These are phyloP conservation scores for Polyodon spathula DNA, from an alignment of 2,113 vertebrate species.

Conservation along the genomic window DNA sequence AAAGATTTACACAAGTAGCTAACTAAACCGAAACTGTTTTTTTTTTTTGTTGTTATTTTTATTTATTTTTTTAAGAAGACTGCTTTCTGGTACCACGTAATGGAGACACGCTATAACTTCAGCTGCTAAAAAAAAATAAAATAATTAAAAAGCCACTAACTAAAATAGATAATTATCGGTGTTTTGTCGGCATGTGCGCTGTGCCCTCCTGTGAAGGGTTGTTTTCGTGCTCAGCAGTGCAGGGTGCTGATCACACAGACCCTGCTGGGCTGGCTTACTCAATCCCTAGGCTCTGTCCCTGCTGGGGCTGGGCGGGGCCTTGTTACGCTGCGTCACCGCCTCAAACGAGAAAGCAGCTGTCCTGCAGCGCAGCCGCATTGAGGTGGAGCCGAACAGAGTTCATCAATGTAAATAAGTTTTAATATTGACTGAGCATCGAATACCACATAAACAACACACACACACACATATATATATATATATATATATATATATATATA, in stretches of 20 bases:
- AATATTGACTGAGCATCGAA: too few species aligned
- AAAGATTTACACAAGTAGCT: not conserved
- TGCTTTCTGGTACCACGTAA: constrained; percentile 2
- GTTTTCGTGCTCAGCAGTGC: not conserved
- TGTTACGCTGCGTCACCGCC: constrained; percentile 26
- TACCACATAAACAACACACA: too few species aligned
- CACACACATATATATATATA: too few species aligned
- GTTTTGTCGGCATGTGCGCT: constrained; percentile 15
- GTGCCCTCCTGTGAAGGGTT: constrained; percentile 13
- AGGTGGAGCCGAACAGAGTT: too few species aligned
- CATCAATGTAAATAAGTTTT: too few species aligned
- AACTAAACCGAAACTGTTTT: not conserved
- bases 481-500: too few species aligned
- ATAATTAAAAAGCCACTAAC: not conserved
- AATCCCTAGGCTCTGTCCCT: constrained; percentile 22
- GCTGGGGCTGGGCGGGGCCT: constrained; percentile 28
- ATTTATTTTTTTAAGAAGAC: not conserved
- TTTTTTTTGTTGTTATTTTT: not conserved
- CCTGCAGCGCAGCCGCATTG: not conserved
- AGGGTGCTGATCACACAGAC: not conserved
- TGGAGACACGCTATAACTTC: not conserved
- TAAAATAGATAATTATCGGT: constrained; percentile 24
- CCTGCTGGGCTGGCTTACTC: constrained; percentile 7
- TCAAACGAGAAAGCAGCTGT: not conserved
- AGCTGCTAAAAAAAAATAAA: constrained; percentile 12